Percentiles rank a stretch among this genome's conserved stretches.
These are phyloP conservation scores for Thymelicus acteon DNA, from an alignment of 2,888 invertebrate species.

Conservation along the genomic window DNA sequence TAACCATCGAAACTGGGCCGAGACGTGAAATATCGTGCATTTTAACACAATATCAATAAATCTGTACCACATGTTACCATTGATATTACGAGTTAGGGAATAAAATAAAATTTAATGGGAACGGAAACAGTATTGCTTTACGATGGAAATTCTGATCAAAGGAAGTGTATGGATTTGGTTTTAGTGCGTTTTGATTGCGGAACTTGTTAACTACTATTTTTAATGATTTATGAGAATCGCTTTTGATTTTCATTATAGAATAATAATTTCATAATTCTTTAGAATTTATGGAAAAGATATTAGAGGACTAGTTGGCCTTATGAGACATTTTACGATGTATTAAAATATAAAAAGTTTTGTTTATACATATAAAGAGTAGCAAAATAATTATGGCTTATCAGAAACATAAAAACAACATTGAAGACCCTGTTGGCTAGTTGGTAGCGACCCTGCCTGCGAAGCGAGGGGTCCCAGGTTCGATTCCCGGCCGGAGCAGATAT, in stretches of 20 bases:
- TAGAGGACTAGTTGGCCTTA: too few relatives aligned
- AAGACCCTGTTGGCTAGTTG: too few relatives aligned
- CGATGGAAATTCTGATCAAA: not conserved
- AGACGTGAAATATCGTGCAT: constrained; percentile 5
- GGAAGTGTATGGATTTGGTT: not conserved
- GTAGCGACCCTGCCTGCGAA: too few relatives aligned
- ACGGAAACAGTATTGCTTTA: not conserved
- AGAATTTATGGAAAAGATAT: too few relatives aligned
- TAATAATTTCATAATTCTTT: too few relatives aligned
- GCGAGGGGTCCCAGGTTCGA: too few relatives aligned
- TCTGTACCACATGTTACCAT: constrained; percentile 14
- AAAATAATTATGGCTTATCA: too few relatives aligned
- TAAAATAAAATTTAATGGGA: not conserved
- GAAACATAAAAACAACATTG: too few relatives aligned
- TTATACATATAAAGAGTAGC: too few relatives aligned
- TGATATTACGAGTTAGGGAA: constrained; percentile 7
- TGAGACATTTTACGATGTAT: too few relatives aligned
- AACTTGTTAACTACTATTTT: not conserved
- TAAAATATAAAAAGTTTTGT: too few relatives aligned
- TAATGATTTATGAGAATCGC: not conserved
- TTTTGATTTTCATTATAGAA: not conserved
- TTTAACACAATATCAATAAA: constrained; percentile 16
- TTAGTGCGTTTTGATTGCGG: not conserved
- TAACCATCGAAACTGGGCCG: not conserved
- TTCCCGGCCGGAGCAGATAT: too few relatives aligned